Percentiles rank a stretch among this genome's conserved stretches.
phyloP scores from a whole-genome alignment of 2,113 vertebrate species.

The Oxyruncus cristatus region DNA sequence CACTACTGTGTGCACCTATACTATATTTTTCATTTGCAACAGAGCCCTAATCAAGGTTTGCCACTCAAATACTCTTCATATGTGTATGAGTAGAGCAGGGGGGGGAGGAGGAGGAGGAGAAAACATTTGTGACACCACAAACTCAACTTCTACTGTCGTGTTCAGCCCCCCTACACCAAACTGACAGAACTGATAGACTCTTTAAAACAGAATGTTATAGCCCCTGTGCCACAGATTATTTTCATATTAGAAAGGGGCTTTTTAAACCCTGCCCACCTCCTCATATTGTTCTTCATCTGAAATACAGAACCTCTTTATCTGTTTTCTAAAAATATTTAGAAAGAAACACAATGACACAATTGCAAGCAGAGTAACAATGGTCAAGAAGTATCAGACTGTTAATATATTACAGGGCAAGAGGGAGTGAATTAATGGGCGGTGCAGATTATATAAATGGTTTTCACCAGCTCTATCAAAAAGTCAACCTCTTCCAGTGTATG shows the following conservation, averaged over 20 bases:
- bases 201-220: not conserved
- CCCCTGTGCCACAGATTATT: not conserved
- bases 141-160: not conserved
- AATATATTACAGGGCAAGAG: not conserved
- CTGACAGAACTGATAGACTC: not conserved
- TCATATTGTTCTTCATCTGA: not conserved
- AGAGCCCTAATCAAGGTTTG: not conserved
- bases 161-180: not conserved
- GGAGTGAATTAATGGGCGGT: not conserved
- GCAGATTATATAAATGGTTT: not conserved
- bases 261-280: not conserved
- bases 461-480: not conserved
- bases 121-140: not conserved
- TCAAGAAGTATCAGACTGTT: not conserved
- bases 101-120: not conserved
- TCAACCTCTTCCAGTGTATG: not conserved
- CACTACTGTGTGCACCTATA: not conserved
- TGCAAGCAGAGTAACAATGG: not conserved
- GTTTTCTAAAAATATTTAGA: not conserved
- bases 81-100: not conserved
- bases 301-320: not conserved
- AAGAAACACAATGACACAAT: not conserved
- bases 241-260: not conserved
- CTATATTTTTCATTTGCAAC: not conserved
- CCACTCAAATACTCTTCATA: not conserved